Conservation (phyloP, 1,140 invertebrate genomes). For the Melanaphis sacchari region DNA sequence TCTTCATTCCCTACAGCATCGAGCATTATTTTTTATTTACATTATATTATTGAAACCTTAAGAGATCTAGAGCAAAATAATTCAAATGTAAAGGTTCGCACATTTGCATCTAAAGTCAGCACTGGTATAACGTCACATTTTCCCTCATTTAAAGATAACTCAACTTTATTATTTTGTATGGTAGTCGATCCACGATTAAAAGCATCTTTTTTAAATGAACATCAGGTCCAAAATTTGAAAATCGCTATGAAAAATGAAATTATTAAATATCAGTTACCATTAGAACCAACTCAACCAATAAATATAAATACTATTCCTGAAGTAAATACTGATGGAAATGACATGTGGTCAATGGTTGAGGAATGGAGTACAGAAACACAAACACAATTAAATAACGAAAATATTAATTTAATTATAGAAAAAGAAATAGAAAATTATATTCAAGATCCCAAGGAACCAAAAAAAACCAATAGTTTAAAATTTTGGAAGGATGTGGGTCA, state of each 20-base stretch:
- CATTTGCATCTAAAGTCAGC: background rate
- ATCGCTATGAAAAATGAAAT: background rate
- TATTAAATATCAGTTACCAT: constrained; percentile 12
- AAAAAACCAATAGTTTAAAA: background rate
- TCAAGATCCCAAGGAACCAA: background rate
- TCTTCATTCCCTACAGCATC: too few species aligned
- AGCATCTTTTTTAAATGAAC: background rate
- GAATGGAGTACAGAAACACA: background rate
- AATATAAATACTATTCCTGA: constrained; percentile 2
- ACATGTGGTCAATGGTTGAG: background rate
- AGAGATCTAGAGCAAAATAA: too few species aligned
- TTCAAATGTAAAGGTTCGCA: background rate
- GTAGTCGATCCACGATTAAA: background rate
- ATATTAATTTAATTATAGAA: background rate
- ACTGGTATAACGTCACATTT: background rate
- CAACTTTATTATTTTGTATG: background rate
- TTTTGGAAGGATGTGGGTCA: constrained; percentile 13
- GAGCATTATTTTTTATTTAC: too few species aligned
- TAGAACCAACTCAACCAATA: too few species aligned
- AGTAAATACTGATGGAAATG: background rate
- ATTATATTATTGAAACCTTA: too few species aligned
- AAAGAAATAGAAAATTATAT: constrained; percentile 14
- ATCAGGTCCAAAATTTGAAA: background rate
- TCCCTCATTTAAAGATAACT: background rate
- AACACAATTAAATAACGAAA: background rate